A percentile compares a stretch with the other conserved stretches of the same genome.
Conservation (phyloP, 2,888 invertebrate species). For the Acleris literana region DNA sequence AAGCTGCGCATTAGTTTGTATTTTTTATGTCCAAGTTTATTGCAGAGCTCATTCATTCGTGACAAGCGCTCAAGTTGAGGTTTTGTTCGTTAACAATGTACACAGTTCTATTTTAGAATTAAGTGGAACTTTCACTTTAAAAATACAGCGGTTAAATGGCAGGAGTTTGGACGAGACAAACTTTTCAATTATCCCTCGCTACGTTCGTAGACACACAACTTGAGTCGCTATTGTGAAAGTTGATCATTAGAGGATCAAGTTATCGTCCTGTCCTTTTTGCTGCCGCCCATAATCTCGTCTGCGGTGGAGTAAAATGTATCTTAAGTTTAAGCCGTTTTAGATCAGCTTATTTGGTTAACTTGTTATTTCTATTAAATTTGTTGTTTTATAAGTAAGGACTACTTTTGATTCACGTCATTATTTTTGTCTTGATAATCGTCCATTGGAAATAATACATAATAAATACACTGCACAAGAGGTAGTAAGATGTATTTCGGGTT, state of each 20-base stretch:
- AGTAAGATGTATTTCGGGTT: too few relatives aligned
- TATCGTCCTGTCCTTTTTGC: conserved; percentile 32
- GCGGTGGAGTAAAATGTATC: conserved; percentile 20
- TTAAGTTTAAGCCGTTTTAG: conserved; percentile 12
- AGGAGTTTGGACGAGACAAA: conserved; percentile 29
- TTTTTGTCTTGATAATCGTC: too few relatives aligned
- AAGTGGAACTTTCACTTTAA: conserved; percentile 39
- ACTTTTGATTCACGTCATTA: too few relatives aligned
- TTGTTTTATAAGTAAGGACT: not conserved
- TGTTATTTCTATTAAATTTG: conserved; percentile 3
- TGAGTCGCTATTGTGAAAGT: conserved; percentile 35
- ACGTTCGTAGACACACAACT: conserved; percentile 18
- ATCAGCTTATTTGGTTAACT: conserved; percentile 17
- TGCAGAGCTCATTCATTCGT: not conserved
- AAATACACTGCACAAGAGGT: too few relatives aligned
- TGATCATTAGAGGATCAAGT: conserved; percentile 37
- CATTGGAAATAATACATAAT: too few relatives aligned
- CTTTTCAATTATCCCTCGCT: conserved; percentile 40
- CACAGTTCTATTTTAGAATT: conserved; percentile 32
- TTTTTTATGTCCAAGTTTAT: not conserved
- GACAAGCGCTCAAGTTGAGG: conserved; percentile 16
- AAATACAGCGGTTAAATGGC: conserved; percentile 35
- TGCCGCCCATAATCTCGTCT: conserved; percentile 20
- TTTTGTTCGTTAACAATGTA: conserved; percentile 34
- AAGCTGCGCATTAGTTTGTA: too few relatives aligned